Conservation (phyloP, 2,888 invertebrate species). For the Pyrgus malvae region DNA sequence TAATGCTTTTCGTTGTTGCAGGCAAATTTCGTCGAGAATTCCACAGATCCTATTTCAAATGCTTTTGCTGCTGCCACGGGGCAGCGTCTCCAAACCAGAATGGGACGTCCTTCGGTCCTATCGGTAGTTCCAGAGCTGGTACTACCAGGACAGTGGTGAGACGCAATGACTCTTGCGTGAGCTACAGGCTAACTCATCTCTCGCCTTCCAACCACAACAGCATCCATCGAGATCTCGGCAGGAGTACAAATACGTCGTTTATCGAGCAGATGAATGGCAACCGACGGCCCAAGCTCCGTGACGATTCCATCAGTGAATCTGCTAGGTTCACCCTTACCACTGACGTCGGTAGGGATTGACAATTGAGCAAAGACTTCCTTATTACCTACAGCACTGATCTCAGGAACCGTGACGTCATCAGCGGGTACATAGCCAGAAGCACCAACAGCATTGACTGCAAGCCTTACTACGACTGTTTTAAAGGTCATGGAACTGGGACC, state of each 20-base stretch:
- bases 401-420: constrained; percentile 52
- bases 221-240: constrained; percentile 62
- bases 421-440: constrained; percentile 61
- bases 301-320: constrained; percentile 71
- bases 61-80: constrained; percentile 72
- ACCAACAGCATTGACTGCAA: constrained; percentile 73
- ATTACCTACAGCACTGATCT: constrained; percentile 44
- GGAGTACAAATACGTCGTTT: constrained; percentile 74
- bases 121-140: constrained; percentile 69
- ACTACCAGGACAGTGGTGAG: constrained; percentile 70
- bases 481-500: constrained; percentile 42
- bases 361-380: constrained; percentile 50
- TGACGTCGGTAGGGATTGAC: constrained; percentile 71
- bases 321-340: constrained; percentile 67
- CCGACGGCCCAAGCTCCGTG: constrained; percentile 57
- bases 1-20: constrained; percentile 63
- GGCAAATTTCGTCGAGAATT: constrained; percentile 89
- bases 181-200: constrained; percentile 70
- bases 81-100: constrained; percentile 57
- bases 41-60: constrained; percentile 85
- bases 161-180: constrained; percentile 73
- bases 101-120: constrained; percentile 69
- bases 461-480: constrained; percentile 74
- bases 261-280: constrained; percentile 73
- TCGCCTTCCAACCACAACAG: constrained; percentile 74